phyloP scores from a whole-genome alignment of 2,888 invertebrate genomes.

The Eristalinus aeneus region DNA sequence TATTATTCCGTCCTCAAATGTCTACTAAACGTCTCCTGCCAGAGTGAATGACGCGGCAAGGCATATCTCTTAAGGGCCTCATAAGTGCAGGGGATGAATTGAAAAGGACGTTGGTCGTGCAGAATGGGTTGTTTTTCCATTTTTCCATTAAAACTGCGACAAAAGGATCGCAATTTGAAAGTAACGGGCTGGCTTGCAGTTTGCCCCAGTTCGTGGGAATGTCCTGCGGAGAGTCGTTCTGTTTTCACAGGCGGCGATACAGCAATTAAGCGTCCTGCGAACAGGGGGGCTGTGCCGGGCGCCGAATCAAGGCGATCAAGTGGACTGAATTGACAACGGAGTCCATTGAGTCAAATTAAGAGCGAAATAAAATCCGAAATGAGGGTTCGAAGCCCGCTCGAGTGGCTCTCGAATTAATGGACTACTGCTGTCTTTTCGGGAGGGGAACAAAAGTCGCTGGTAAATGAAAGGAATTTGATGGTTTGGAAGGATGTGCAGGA shows the following conservation, averaged over 20 bases:
- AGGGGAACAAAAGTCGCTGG: neutral
- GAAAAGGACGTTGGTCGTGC: constrained; percentile 45
- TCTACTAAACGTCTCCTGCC: constrained; percentile 58
- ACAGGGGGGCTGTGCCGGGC: constrained; percentile 26
- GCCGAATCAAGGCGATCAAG: constrained; percentile 52
- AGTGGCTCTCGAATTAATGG: neutral
- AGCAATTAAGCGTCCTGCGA: constrained; percentile 43
- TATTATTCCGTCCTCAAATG: constrained; percentile 44
- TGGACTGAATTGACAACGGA: constrained; percentile 15
- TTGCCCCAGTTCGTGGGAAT: neutral
- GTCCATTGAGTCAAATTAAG: constrained; percentile 25
- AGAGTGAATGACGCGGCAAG: neutral
- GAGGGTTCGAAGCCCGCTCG: neutral
- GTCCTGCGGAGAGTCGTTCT: neutral
- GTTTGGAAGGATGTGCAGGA: neutral
- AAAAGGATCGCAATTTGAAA: constrained; percentile 34
- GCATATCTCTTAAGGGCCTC: constrained; percentile 41
- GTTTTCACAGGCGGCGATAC: constrained; percentile 12
- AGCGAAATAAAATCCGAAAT: constrained; percentile 29
- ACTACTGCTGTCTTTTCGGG: neutral
- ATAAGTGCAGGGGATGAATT: constrained; percentile 41
- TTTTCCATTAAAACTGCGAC: constrained; percentile 43
- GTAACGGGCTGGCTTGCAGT: neutral
- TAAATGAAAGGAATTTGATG: neutral
- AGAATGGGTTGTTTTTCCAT: neutral